Percentiles rank a stretch among this genome's conserved stretches.
Conservation (phyloP, 2,113 vertebrate species). For the Sciurus niger region DNA sequence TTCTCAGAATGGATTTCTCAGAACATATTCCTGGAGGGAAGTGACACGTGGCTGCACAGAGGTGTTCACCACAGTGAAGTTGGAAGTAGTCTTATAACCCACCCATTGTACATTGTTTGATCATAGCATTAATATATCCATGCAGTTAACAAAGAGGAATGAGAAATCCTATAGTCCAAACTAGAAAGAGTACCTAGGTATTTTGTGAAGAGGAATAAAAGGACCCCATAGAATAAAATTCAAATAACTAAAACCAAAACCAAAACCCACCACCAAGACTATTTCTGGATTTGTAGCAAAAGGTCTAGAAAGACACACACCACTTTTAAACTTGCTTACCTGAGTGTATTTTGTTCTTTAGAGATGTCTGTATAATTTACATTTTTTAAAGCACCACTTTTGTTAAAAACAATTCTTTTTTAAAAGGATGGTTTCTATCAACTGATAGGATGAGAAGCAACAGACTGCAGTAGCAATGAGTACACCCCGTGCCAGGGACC, state of each 20-base stretch:
- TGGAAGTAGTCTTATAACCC: background rate
- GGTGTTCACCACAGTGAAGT: background rate
- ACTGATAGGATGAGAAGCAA: background rate
- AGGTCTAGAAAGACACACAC: background rate
- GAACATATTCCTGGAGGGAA: background rate
- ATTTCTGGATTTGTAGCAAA: background rate
- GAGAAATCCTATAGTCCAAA: background rate
- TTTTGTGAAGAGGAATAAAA: background rate
- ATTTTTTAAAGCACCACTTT: slow-evolving; percentile 51
- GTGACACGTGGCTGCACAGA: background rate
- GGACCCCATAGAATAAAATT: background rate
- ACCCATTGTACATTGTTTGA: background rate
- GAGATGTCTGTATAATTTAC: background rate
- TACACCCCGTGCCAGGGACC: background rate
- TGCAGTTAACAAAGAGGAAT: background rate
- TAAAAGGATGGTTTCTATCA: background rate
- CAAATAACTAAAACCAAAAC: slow-evolving; percentile 4
- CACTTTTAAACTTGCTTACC: background rate
- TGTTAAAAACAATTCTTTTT: background rate
- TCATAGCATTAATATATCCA: background rate
- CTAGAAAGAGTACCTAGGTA: background rate
- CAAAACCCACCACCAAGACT: background rate
- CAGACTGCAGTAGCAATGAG: background rate
- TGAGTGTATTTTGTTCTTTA: background rate
- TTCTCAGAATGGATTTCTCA: background rate